Base-by-base conservation (phyloP, 2,888 invertebrate species). In the Pandemis cinnamomeana region DNA sequence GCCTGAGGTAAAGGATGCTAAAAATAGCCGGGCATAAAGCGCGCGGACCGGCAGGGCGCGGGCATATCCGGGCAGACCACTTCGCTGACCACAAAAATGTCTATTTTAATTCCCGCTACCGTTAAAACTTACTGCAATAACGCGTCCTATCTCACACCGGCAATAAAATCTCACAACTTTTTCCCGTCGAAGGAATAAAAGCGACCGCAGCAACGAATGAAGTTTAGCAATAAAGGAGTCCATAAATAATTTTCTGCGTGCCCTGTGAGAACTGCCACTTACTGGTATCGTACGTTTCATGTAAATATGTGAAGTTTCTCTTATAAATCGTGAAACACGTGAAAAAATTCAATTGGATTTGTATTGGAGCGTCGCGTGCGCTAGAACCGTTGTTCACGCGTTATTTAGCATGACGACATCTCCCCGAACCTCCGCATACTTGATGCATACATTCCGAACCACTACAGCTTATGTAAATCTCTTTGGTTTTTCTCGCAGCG, bases 81-180 rank as follows among this genome's bases (percentile, higher is more conserved):
- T 78, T 80, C 76, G 80, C 79, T 89, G 87, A 91, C 92, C 90
- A 86, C 89, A 90, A 90, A 90, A 89, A 89, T 86, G 1, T 85
- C 87, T 86, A 90, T 92, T 92, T 92, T 91, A 91, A 92, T 92
- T 88, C 86, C 85, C 83, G 80, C 87, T 82, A 86, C 85, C 84
- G 86, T 85, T 86, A 81, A 91, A 92, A 93, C 89, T 93, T 92
- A 87, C 88, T 86, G 91, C 93, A 90, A 93, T 93, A 93, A 92
- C 92, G 91, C 87, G 87, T 91, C 91, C 92, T 92, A 92, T 91
- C 91, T 92, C 93, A 90, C 92, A 92, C 92, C 90, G 92, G 91
- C 85, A 90, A 93, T 93, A 93, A 93, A 93, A 90, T 86, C 91
- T 88, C 85, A 78, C 90, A 93, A 94, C 91, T 93, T 93, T 93